phyloP scores from a whole-genome alignment of 2,888 invertebrate species.

The Chirona hameri region DNA sequence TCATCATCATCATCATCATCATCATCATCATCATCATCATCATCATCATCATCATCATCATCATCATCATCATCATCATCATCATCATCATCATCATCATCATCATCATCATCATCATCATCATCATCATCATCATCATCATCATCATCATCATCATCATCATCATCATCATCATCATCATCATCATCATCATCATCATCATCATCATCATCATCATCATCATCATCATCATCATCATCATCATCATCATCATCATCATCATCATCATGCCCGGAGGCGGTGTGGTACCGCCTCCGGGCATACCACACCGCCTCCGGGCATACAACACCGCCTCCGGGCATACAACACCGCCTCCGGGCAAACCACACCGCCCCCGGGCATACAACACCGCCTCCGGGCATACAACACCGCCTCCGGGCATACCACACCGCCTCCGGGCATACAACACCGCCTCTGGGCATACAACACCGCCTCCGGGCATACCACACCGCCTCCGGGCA shows the following conservation, averaged over 20 bases:
- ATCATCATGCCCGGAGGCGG: conserved; percentile 22
- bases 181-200: conserved; percentile 29
- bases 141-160: conserved; percentile 31
- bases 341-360: no score
- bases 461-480: no score
- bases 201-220: conserved; percentile 30
- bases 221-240: conserved; percentile 27
- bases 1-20: conserved; percentile 31
- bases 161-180: conserved; percentile 30
- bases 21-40: conserved; percentile 31
- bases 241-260: no score
- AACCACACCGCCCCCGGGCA: no score
- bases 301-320: no score
- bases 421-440: no score
- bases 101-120: conserved; percentile 32
- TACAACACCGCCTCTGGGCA: no score
- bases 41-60: conserved; percentile 31
- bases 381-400: no score
- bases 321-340: no score
- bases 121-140: conserved; percentile 31
- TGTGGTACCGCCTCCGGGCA: no score
- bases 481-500: no score
- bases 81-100: conserved; percentile 32
- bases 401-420: no score
- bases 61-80: conserved; percentile 30